A percentile compares a stretch with the other conserved stretches of the same genome.
phyloP scores from a whole-genome alignment of 1,140 invertebrate genomes.

The Centruroides vittatus region DNA sequence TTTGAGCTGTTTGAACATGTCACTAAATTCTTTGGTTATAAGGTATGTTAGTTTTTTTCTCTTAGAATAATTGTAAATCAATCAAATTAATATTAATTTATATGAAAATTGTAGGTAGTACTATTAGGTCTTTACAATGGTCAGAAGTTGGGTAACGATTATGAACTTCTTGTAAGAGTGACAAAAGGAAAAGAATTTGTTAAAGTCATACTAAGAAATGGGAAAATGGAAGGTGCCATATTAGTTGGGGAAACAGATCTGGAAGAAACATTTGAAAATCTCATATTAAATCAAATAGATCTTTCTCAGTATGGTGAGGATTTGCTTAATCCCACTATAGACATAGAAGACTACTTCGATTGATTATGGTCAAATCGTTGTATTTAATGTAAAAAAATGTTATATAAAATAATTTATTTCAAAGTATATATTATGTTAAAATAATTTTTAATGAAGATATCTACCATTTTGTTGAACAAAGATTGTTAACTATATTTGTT shows the following conservation, averaged over 20 bases:
- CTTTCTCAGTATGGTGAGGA: conserved; percentile 75
- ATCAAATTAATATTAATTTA: background rate
- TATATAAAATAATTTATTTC: no score
- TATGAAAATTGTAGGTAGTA: conserved; percentile 37
- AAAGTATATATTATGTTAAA: no score
- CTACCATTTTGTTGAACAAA: no score
- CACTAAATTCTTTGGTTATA: conserved; percentile 87
- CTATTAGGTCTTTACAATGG: conserved; percentile 88
- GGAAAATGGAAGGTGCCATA: conserved; percentile 77
- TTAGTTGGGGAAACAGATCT: conserved; percentile 93
- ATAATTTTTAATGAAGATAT: no score
- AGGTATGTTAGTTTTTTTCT: conserved; percentile 40
- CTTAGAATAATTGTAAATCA: no score
- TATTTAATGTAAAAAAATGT: no score
- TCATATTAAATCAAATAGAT: conserved; percentile 91
- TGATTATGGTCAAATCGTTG: conserved; percentile 28
- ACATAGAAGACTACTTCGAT: conserved; percentile 99
- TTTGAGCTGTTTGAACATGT: conserved; percentile 96
- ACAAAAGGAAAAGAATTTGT: conserved; percentile 68
- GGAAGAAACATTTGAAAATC: conserved; percentile 96
- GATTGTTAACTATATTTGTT: no score
- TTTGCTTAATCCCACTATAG: conserved; percentile 84
- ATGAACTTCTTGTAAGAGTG: conserved; percentile 74
- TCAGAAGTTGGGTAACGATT: conserved; percentile 64
- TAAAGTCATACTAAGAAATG: conserved; percentile 75